Base-by-base conservation (phyloP, 2,113 vertebrate species). In the Sapayoa aenigma region DNA sequence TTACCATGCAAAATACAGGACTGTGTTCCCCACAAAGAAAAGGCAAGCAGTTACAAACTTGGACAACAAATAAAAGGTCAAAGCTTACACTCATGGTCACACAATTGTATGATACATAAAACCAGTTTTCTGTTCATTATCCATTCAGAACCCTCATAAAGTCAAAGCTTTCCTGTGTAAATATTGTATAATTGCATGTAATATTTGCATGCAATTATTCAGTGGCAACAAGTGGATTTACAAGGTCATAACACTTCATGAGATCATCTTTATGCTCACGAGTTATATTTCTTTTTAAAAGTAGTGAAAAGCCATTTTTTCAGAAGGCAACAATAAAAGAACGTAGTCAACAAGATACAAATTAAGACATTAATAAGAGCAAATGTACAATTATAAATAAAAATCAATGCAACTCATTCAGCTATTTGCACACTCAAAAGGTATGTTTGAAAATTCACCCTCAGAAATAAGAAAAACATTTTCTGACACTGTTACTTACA, bases 161-260 rank as follows among this genome's bases (percentile, higher is more conserved):
- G 21, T 59, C 55, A 63, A 56, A 60, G 14, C 6, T 16, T 59
- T 21, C 16, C 39, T 52, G 4, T 24, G 25, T n/a, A 49, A 86
- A 8, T 30, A 85, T 5, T 30, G 13, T 47, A 4, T n/a, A 90
- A 72, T 35, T 67, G 18, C 35, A 46, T 27, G 16, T 17, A 77
- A 3, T 28, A 87, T 58, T 25, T 62, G 22, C 68, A 67, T 22
- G 12, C 17, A 82, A 55, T 47, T 81, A 80, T 9, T 14, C 18
- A 31, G 12, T 11, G 7, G 44, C 33, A 90, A 69, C 19, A 92
- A 75, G 15, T 2, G 33, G 9, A 52, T 17, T 71, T 72, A 24
- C 76, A 68, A 73, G 18, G 11, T 35, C 1, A 0, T 19, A 86
- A 65, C 3, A 13, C 4, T 67, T 53, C 4, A 16, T 42, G 8